phyloP scores from a whole-genome alignment of 2,797 vertebrate species.

The Hephaestus fuliginosus region DNA sequence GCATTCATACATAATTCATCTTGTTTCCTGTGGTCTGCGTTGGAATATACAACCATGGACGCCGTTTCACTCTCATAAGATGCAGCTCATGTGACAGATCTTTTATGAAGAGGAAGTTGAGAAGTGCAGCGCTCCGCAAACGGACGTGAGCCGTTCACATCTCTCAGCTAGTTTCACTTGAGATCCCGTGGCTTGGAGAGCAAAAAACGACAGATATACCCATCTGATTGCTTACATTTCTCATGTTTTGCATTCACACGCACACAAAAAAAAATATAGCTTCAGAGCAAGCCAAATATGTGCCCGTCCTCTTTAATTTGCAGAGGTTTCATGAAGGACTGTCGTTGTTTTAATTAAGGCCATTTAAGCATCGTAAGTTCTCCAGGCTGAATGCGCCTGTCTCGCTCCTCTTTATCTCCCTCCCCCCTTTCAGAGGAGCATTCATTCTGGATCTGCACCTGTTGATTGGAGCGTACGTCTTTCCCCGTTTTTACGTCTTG shows the following conservation, averaged over 20 bases:
- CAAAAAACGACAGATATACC: not conserved
- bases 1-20: conserved; percentile 55
- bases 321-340: conserved; percentile 54
- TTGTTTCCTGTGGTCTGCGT: not conserved
- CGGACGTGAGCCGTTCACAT: conserved; percentile 1
- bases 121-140: conserved; percentile 2
- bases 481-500: conserved; percentile 78
- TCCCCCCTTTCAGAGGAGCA: conserved; percentile 41
- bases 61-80: conserved; percentile 55
- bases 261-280: conserved; percentile 3
- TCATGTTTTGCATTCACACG: conserved; percentile 20
- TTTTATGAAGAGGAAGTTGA: conserved; percentile 43
- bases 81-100: conserved; percentile 48
- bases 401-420: conserved; percentile 56
- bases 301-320: conserved; percentile 30
- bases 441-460: conserved; percentile 82
- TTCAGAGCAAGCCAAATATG: conserved; percentile 38
- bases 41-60: conserved; percentile 7
- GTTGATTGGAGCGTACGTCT: conserved; percentile 79
- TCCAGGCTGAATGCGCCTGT: conserved; percentile 59
- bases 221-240: conserved; percentile 15
- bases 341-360: conserved; percentile 46
- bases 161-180: conserved; percentile 33
- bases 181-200: not conserved
- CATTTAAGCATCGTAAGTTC: conserved; percentile 54